Base-by-base conservation (phyloP, 2,888 invertebrate species). In the Eupelmus urozonus region DNA sequence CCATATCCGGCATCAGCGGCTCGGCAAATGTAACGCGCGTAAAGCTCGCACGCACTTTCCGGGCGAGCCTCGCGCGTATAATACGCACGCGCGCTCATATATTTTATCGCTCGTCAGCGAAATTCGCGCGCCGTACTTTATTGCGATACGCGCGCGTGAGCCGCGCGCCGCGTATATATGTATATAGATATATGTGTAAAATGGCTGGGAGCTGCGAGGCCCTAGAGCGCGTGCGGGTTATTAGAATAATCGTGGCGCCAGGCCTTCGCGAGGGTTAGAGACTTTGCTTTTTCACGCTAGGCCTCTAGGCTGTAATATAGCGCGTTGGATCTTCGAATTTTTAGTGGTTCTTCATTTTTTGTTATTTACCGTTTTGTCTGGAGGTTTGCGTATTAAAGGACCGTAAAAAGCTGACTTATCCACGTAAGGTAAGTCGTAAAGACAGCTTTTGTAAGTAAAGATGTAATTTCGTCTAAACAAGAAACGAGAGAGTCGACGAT, bases 51-150 rank as follows among this genome's bases (percentile, higher is more conserved):
- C 63, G 34, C 34, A 34, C 34, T 34, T 34, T 34, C 34, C 9
- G 9, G 34, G 9, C 9, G 9, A 5, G 9, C 9, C 3, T 34
- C 13, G 16, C 45, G 16, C 45, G 45, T 45, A 45, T 45, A n/a
- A n/a, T n/a, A n/a, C n/a, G n/a, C n/a, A 16, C 45, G 45, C 45
- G 45, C 13, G 16, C 18, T 23, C 20, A n/a, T 73, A 25, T 59
- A 66, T 49, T 75, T 53, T 75, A 67, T 67, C 49, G 67, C 67
- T 51, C 74, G 67, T 66, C 66, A 60, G 67, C 74, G 20, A 60
- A 60, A 60, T 67, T 60, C 53, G 20, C 51, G n/a, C 4, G 27
- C 27, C 13, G 51, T 65, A 18, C 59, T 65, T 66, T 59, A 74
- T 25, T n/a, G 29, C 2, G 34, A 57, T 27, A 60, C 59, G 29